Evolutionary conservation across 2,888 invertebrate species (phyloP), one percentile per base, ranked within the genome.

Genomic region (Sinohyriopsis cumingii): DNA sequence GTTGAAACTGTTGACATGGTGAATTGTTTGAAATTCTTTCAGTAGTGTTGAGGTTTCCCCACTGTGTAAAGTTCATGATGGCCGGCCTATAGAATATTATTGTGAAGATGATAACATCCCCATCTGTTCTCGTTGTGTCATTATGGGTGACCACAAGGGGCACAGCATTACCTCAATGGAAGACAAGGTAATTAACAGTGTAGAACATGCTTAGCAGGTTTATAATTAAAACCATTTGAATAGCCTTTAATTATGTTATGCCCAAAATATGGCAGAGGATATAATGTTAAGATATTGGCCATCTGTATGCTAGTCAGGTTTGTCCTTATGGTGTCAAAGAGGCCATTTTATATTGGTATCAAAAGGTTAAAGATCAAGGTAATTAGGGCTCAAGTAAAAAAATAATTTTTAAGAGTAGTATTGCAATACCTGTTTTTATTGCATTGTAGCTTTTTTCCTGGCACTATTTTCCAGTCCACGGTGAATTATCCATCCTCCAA

Each of bases 101-200:
- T 89, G 89, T 80, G 86, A 88, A 69, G 86, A 88, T 72, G 89
- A 89, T 70, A 65, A 83, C 12, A 69, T 69, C 7, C 74, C 86
- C 53, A 88, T 89, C 59, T 89, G 89, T 68, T 88, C 88, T 20
- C 81, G 86, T 57, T 89, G 89, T 80, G 88, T 87, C 54, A 86
- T 89, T 55, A 77, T 85, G n/a, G 89, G 89, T 3, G 78, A 77
- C 5, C 89, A 89, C 75, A 84, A 88, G 74, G 83, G 84, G 0
- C 89, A 89, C 71, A 75, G 78, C 18, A 87, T 89, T n/a, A 78
- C 82, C 15, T 85, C 89, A 18, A 81, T 89, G 74, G 88, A 88
- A 64, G 87, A 89, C 56, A 89, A 88, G 82, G 87, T 86, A 71
- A 59, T 63, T 6, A 6, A 59, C 12, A 56, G n/a, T 12, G 1